phyloP scores from a whole-genome alignment of 2,113 vertebrate genomes.

The Phoenicopterus ruber region DNA sequence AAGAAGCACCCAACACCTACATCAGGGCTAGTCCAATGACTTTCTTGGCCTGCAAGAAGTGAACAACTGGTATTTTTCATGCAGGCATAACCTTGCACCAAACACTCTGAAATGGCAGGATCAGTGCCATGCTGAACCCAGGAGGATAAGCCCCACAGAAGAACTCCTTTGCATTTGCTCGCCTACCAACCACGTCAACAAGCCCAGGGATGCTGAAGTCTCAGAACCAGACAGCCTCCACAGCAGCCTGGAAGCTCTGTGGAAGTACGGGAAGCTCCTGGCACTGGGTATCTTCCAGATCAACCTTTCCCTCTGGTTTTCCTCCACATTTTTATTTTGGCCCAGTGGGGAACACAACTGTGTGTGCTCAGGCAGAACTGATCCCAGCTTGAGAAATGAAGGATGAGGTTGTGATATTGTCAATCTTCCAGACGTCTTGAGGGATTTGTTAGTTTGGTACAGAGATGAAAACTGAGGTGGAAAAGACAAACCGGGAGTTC shows the following conservation, averaged over 20 bases:
- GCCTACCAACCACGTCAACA: background rate
- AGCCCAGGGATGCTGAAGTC: background rate
- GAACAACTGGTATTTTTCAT: background rate
- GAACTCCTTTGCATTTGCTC: background rate
- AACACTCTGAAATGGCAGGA: background rate
- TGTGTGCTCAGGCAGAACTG: background rate
- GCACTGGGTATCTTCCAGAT: background rate
- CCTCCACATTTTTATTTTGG: background rate
- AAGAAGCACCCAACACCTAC: background rate
- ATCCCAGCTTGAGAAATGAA: background rate
- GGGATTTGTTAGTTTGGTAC: background rate
- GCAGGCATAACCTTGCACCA: background rate
- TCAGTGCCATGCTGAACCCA: background rate
- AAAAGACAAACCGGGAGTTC: background rate
- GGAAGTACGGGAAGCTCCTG: background rate
- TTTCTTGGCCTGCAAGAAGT: background rate
- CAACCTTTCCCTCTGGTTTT: background rate
- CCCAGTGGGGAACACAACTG: background rate
- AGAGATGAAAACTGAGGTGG: background rate
- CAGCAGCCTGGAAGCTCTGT: background rate
- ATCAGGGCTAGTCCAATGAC: fast-evolving
- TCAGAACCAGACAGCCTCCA: background rate
- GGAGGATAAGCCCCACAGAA: background rate
- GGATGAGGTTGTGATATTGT: background rate
- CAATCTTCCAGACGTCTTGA: background rate